Base-by-base conservation (phyloP, 2,113 vertebrate species). In the Corythornis vintsioides region DNA sequence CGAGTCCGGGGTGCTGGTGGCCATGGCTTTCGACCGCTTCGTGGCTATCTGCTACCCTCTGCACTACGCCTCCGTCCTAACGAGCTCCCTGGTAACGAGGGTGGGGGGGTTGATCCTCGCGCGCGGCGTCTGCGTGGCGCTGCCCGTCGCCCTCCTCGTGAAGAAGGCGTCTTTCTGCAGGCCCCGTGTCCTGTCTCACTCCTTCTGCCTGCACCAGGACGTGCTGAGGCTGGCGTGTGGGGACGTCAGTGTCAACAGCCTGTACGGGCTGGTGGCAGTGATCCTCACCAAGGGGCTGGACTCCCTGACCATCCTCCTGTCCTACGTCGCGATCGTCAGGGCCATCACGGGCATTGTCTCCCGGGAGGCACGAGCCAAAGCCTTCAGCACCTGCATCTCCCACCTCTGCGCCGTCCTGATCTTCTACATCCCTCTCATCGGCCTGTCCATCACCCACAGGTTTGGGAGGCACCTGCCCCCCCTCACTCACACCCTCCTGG, bases 131-230 rank as follows among this genome's bases (percentile, higher is more conserved):
- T 76, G 74, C 3, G 17, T 95, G 31, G 80, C 95, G 47, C 74
- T 95, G 10, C 94, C 95, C 2, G 43, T 88, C 3, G 64, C 92
- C 1, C 42, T 94, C 15, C 93, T 93, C 10, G 89, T 93, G 31
- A 78, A 81, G 22, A 10, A 52, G 24, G 45, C 95, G 53, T 71
- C 89, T 6, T 97, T 94, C 61, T 95, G 96, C 14, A 5, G 6
- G 18, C 53, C 89, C 35, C 74, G 3, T 3, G 13, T 92, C 31
- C 90, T 97, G 43, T 94, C 93, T 29, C 95, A 96, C 80, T 92
- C 94, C 5, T 97, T 94, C 47, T 97, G 97, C 75, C 86, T 96
- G 70, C 96, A 94, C 89, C 96, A 95, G 88, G 96, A 95, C 57
- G 5, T 59, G 13, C 92, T 96, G 86, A 11, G 74, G 11, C 45